Percentiles rank a stretch among this genome's conserved stretches.
phyloP scores from a whole-genome alignment of 2,888 invertebrate species.

The Campaea margaritaria region DNA sequence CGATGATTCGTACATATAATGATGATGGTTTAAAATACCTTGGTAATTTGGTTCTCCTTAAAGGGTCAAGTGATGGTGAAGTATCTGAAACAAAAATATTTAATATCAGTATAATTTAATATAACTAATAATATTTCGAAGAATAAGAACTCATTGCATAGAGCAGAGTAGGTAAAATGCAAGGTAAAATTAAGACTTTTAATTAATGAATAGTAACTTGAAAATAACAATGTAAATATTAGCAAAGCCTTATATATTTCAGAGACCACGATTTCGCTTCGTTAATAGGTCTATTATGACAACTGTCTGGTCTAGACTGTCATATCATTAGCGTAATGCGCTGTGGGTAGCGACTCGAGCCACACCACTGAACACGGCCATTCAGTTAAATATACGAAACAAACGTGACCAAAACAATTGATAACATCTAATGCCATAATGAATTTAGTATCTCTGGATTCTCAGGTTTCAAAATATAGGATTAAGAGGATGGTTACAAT shows the following conservation, averaged over 20 bases:
- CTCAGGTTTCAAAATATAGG: conserved; percentile 25
- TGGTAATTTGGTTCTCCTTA: conserved; percentile 72
- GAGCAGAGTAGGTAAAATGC: too few species aligned
- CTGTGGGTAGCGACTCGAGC: conserved; percentile 32
- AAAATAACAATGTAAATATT: conserved; percentile 12
- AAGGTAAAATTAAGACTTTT: too few species aligned
- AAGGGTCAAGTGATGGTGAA: conserved; percentile 61
- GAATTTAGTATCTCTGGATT: conserved; percentile 28
- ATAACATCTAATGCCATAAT: conserved; percentile 39
- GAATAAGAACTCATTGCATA: too few species aligned
- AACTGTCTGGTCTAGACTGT: conserved; percentile 36
- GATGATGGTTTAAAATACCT: conserved; percentile 58
- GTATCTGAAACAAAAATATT: conserved; percentile 71
- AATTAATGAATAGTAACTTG: not conserved
- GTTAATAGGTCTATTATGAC: conserved; percentile 33
- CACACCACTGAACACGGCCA: conserved; percentile 46
- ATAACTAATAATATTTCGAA: too few species aligned
- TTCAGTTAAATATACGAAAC: conserved; percentile 51
- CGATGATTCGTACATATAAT: conserved; percentile 33
- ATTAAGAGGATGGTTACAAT: conserved; percentile 24
- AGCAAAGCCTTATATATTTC: conserved; percentile 20
- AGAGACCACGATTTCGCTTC: conserved; percentile 34
- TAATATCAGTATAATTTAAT: not conserved
- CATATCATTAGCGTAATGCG: conserved; percentile 42
- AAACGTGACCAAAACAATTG: conserved; percentile 53